Evolutionary conservation across 2,113 vertebrate genomes (phyloP).

Genomic region (Phoenicopterus ruber): DNA sequence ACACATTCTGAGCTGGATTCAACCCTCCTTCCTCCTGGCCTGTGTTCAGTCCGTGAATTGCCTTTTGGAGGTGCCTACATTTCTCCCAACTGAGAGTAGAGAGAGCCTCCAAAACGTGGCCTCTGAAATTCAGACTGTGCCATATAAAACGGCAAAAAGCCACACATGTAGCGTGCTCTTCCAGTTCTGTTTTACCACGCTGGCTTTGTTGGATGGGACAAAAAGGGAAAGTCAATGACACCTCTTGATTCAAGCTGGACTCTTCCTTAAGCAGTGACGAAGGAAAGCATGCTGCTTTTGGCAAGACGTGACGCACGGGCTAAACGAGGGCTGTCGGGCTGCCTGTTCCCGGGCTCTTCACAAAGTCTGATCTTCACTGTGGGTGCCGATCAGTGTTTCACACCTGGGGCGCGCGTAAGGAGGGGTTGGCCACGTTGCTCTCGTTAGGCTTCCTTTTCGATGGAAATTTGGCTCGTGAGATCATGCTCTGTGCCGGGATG

Average conservation of each 20-base stretch:
- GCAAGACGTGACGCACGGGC: neutral
- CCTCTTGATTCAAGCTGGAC: neutral
- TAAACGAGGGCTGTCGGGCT: neutral
- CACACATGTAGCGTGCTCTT: neutral
- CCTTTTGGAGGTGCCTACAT: neutral
- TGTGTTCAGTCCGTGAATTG: neutral
- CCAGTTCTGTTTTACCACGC: neutral
- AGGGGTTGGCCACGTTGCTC: neutral
- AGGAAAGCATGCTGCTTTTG: neutral
- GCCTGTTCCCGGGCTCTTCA: neutral
- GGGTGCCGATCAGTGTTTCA: neutral
- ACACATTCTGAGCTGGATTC: neutral
- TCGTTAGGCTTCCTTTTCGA: neutral
- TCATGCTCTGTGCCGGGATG: neutral
- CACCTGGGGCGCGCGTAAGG: neutral
- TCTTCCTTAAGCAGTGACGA: neutral
- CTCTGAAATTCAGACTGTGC: neutral
- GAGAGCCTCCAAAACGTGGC: neutral
- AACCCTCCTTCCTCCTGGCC: neutral
- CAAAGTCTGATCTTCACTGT: neutral
- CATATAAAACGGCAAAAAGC: neutral
- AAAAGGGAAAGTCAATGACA: conserved; percentile 33
- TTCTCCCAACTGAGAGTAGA: neutral
- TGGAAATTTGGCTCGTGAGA: neutral
- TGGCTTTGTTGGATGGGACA: neutral